These are phyloP conservation scores for Synanthedon myopaeformis DNA, from an alignment of 2,888 invertebrate genomes.

Conservation along the genomic window DNA sequence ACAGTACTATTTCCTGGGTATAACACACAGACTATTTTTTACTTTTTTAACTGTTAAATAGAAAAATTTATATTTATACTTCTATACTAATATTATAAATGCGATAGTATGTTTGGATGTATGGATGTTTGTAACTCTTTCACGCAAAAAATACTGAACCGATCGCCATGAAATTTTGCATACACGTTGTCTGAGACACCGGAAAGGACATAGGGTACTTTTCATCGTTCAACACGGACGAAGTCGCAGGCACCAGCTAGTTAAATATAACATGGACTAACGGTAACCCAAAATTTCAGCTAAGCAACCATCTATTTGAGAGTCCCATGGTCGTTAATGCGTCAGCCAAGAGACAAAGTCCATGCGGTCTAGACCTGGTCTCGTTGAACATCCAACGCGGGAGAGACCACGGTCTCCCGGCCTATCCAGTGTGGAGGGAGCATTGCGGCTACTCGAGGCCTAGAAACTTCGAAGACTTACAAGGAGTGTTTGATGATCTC, in stretches of 20 bases:
- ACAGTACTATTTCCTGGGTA: too few relatives aligned
- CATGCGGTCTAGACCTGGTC: conserved; percentile 85
- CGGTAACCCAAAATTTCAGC: conserved; percentile 38
- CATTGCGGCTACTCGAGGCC: conserved; percentile 78
- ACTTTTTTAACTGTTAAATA: too few relatives aligned
- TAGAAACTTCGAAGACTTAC: conserved; percentile 74
- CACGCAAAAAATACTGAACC: too few relatives aligned
- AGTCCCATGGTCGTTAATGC: conserved; percentile 35
- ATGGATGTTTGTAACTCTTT: too few relatives aligned
- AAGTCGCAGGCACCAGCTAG: too few relatives aligned
- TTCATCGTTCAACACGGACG: too few relatives aligned
- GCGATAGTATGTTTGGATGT: too few relatives aligned
- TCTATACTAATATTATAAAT: too few relatives aligned
- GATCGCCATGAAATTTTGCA: too few relatives aligned
- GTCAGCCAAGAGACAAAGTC: conserved; percentile 16
- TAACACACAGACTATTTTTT: too few relatives aligned
- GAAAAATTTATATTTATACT: neutral
- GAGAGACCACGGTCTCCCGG: conserved; percentile 86
- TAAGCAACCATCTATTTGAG: conserved; percentile 78
- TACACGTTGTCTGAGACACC: too few relatives aligned
- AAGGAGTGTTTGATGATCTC: conserved; percentile 73
- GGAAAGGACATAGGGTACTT: too few relatives aligned
- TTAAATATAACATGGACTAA: neutral
- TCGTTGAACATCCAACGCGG: conserved; percentile 91
- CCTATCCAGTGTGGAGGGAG: conserved; percentile 81